Evolutionary conservation across 2,113 vertebrate species (phyloP).

Genomic region (Tympanuchus pallidicinctus): DNA sequence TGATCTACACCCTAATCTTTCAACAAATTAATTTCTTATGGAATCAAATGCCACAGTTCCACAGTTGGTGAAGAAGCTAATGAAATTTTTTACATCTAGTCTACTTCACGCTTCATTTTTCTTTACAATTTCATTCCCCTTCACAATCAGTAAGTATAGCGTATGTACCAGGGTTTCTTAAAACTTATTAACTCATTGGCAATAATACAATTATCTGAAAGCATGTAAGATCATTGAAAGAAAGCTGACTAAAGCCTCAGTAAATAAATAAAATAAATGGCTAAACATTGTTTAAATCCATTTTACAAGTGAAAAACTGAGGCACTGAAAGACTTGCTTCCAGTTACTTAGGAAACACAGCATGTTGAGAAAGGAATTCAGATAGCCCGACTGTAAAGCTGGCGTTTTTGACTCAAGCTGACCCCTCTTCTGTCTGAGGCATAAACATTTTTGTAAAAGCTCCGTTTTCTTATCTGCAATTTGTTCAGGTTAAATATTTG

Average conservation of each 20-base stretch:
- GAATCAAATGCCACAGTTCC: not conserved
- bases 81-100: not conserved
- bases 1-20: not conserved
- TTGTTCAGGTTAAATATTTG: not conserved
- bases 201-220: not conserved
- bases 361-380: not conserved
- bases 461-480: not conserved
- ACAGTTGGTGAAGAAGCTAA: not conserved
- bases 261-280: not conserved
- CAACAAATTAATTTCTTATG: not conserved
- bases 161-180: not conserved
- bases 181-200: not conserved
- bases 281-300: not conserved
- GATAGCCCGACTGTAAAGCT: not conserved
- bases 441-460: not conserved
- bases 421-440: not conserved
- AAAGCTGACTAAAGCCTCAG: not conserved
- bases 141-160: not conserved
- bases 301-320: not conserved
- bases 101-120: not conserved
- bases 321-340: not conserved
- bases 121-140: not conserved
- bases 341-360: not conserved
- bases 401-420: not conserved
- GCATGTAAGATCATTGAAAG: not conserved